Conservation (phyloP, 2,113 vertebrate genomes). For the Sceloporus undulatus region DNA sequence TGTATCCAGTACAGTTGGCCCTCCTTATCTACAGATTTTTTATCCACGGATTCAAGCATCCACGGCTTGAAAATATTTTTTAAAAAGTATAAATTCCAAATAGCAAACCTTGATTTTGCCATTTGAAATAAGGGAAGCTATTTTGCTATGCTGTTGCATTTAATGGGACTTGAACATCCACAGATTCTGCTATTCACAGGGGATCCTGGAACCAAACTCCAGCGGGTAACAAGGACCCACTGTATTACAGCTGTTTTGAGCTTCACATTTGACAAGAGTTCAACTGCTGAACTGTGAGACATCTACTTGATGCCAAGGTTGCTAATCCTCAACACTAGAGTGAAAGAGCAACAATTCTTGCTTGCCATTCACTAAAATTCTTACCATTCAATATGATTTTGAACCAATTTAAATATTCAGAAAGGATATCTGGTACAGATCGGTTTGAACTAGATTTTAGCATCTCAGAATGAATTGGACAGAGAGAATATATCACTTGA, state of each 20-base stretch:
- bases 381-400: not conserved
- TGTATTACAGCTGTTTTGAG: not conserved
- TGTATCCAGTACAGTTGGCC: not conserved
- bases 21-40: too few relatives aligned
- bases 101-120: too few relatives aligned
- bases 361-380: not conserved
- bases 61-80: too few relatives aligned
- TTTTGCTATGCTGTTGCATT: too few relatives aligned
- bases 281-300: not conserved
- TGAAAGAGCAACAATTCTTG: not conserved
- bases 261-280: conserved; percentile 9
- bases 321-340: not conserved
- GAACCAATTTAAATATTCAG: not conserved
- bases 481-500: not conserved
- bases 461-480: not conserved
- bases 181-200: too few relatives aligned
- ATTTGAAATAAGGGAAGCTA: too few relatives aligned
- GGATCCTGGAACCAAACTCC: too few relatives aligned
- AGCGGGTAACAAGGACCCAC: too few relatives aligned
- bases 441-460: not conserved
- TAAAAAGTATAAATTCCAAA: too few relatives aligned
- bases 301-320: not conserved
- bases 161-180: too few relatives aligned
- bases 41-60: too few relatives aligned
- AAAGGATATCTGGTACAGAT: not conserved